Base-by-base conservation (phyloP, 2,888 invertebrate species). In the Chrysolina oricalcia region DNA sequence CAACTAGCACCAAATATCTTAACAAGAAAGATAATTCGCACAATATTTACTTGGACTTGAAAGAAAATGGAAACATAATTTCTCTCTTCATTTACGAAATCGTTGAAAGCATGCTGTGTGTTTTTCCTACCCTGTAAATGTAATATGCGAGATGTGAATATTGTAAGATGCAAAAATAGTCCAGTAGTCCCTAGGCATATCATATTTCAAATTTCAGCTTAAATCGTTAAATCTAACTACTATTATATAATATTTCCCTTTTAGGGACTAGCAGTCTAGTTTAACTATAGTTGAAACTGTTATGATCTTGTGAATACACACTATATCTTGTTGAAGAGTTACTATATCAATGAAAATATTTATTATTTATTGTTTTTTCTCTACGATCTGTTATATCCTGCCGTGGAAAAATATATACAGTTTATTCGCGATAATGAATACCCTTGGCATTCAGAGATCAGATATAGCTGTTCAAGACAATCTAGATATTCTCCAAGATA, bases 151-250 rank as follows among this genome's bases (percentile, higher is more conserved):
- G 27, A 59, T 27, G 35, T 59, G 15, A 59, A 59, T 68, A 53
- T 43, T 40, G 72, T 78, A 78, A 78, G 64, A 73, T 65, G 76
- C 78, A 81, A 77, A 85, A 83, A 83, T 87, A 87, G 87, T 87
- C 86, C 87, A 87, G 85, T 87, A 87, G 86, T 75, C 59, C 78
- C 81, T 87, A 87, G 87, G 87, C 87, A 86, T 87, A 86, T 86
- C 86, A 86, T 80, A 80, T 74, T 78, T 77, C 76, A 73, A 72
- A 75, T 72, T 78, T 73, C 78, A 72, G 80, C 80, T 80, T 80
- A 74, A 69, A 72, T 75, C 77, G 74, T 76, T 77, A 79, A 78
- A 63, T 69, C 70, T 75, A 76, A 75, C 82, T 78, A 81, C 80
- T 81, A 77, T 78, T 70, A 78, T 79, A 83, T 81, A 84, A 80